These are phyloP conservation scores for Sesia apiformis DNA, from an alignment of 2,888 invertebrate species.

Conservation along the genomic window DNA sequence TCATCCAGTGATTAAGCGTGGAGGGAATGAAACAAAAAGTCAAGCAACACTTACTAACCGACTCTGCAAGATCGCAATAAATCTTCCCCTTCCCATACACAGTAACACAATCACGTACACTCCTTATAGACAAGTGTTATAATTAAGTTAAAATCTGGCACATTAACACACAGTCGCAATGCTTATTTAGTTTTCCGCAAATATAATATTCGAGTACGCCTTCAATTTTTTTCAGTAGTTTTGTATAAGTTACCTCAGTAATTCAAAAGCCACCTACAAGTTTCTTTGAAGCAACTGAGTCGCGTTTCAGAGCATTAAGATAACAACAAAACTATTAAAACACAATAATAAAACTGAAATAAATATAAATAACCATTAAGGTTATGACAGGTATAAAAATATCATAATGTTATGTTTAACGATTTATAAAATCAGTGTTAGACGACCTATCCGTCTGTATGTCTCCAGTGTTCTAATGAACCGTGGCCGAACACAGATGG, in stretches of 20 bases:
- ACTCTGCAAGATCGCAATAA: constrained; percentile 62
- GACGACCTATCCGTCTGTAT: constrained; percentile 9
- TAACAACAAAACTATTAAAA: not conserved
- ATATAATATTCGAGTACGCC: too few species aligned
- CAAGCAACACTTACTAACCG: constrained; percentile 52
- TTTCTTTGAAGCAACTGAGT: not conserved
- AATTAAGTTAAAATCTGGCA: constrained; percentile 52
- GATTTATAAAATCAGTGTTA: too few species aligned
- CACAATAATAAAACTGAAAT: too few species aligned
- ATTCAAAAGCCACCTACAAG: too few species aligned
- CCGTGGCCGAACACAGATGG: constrained; percentile 56
- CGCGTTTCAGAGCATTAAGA: not conserved
- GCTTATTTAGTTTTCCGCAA: not conserved
- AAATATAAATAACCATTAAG: too few species aligned
- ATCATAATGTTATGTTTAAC: too few species aligned
- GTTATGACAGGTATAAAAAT: too few species aligned
- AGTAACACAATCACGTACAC: constrained; percentile 50
- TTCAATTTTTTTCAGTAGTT: too few species aligned
- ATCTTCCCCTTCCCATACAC: constrained; percentile 46
- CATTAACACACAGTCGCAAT: not conserved
- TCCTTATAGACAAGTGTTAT: constrained; percentile 64
- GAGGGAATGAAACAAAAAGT: constrained; percentile 60
- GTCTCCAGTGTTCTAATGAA: constrained; percentile 17
- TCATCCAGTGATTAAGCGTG: constrained; percentile 63
- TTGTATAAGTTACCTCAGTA: too few species aligned